These are phyloP conservation scores for Mythimna loreyi DNA, from an alignment of 2,888 invertebrate species.

Conservation along the genomic window DNA sequence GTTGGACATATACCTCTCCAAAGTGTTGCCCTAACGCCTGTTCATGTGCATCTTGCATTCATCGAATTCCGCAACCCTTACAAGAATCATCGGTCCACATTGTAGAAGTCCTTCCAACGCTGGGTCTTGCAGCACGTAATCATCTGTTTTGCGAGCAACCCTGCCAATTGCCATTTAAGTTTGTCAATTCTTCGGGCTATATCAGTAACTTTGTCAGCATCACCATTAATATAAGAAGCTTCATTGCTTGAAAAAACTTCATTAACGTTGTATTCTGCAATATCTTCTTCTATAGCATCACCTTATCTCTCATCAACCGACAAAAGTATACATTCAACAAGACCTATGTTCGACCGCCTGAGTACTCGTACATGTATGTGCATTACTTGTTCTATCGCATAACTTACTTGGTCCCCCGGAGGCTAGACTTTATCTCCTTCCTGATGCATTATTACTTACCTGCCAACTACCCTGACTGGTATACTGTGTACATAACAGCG, in stretches of 20 bases:
- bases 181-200: too few relatives aligned
- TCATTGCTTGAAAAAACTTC: background rate
- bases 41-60: too few relatives aligned
- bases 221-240: too few relatives aligned
- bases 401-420: conserved; percentile 55
- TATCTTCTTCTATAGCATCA: background rate
- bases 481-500: conserved; percentile 32
- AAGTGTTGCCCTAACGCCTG: too few relatives aligned
- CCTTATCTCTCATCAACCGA: conserved; percentile 29
- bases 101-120: too few relatives aligned
- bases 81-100: too few relatives aligned
- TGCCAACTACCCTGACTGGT: conserved; percentile 36
- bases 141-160: too few relatives aligned
- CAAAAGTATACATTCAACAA: conserved; percentile 20
- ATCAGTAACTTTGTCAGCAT: background rate
- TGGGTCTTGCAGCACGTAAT: too few relatives aligned
- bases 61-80: too few relatives aligned
- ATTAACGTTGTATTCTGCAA: background rate
- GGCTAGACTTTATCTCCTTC: conserved; percentile 57
- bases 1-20: too few relatives aligned
- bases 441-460: conserved; percentile 57
- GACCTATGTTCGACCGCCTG: conserved; percentile 23
- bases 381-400: conserved; percentile 56
- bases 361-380: conserved; percentile 30
- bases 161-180: too few relatives aligned